These are phyloP conservation scores for Drosophila funebris DNA, from an alignment of 1,140 invertebrate genomes.

Conservation along the genomic window DNA sequence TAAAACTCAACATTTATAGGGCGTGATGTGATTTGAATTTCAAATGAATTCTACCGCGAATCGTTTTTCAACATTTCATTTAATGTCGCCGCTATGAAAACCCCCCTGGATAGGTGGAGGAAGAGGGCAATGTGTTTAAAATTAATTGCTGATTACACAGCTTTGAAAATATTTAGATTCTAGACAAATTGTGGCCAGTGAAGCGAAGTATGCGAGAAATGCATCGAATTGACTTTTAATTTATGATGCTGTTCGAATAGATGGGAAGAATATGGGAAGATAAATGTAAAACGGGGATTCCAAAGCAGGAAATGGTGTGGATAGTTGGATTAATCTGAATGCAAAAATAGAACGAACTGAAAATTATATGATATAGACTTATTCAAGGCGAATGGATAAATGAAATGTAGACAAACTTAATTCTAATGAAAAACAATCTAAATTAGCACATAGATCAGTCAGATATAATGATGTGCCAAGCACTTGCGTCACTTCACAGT, in stretches of 20 bases:
- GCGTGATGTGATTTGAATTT: constrained; percentile 56
- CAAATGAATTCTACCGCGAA: constrained; percentile 37
- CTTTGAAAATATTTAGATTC: constrained; percentile 48
- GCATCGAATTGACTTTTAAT: constrained; percentile 25
- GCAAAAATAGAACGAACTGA: too few relatives aligned
- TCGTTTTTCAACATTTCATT: constrained; percentile 37
- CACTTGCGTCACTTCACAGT: constrained; percentile 25
- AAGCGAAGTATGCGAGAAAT: constrained; percentile 39
- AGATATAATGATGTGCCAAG: constrained; percentile 25
- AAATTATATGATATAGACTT: background rate
- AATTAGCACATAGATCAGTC: constrained; percentile 38
- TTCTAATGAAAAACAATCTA: constrained; percentile 10
- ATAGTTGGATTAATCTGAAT: too few relatives aligned
- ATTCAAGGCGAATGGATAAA: background rate
- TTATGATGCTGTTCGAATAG: constrained; percentile 6
- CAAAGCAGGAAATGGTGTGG: too few relatives aligned
- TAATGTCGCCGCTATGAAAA: constrained; percentile 40
- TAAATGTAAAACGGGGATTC: background rate
- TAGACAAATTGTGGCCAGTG: constrained; percentile 51
- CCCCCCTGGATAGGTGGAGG: background rate
- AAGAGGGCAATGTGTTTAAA: background rate
- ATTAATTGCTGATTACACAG: constrained; percentile 47
- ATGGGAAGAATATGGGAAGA: constrained; percentile 9
- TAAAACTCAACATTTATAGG: constrained; percentile 58
- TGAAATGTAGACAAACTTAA: background rate